phyloP scores from a whole-genome alignment of 2,113 vertebrate species.

The Pungitius pungitius region DNA sequence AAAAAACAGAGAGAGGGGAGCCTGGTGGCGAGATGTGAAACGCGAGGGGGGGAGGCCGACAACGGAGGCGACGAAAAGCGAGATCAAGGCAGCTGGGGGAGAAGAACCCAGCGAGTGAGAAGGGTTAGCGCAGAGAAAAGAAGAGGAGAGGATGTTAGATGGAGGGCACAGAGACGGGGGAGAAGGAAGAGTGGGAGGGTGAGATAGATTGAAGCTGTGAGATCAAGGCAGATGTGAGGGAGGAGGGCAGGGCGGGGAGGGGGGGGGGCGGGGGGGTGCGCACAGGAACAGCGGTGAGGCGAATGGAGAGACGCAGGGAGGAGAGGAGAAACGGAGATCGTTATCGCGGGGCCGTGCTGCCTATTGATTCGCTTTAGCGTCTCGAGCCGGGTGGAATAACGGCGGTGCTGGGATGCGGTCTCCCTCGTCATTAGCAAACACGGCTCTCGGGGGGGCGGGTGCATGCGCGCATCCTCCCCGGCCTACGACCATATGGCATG shows the following conservation, averaged over 20 bases:
- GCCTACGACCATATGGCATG: conserved; percentile 57
- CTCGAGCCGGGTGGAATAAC: conserved; percentile 66
- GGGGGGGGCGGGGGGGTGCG: conserved; percentile 10
- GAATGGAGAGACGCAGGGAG: conserved; percentile 59
- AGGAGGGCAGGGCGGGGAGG: neutral
- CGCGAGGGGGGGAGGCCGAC: conserved; percentile 19
- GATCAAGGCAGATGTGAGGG: conserved; percentile 72
- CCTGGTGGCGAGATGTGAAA: conserved; percentile 23
- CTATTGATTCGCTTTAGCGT: conserved; percentile 73
- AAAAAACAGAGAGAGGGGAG: conserved; percentile 23
- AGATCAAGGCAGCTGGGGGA: conserved; percentile 50
- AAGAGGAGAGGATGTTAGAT: conserved; percentile 50
- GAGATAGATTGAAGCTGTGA: conserved; percentile 61
- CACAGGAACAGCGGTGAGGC: conserved; percentile 39
- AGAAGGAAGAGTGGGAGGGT: conserved; percentile 45
- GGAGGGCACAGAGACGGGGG: conserved; percentile 47
- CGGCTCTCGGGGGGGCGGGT: conserved; percentile 42
- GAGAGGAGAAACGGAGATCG: conserved; percentile 68
- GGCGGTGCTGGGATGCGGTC: conserved; percentile 60
- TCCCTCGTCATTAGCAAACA: conserved; percentile 64
- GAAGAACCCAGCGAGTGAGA: conserved; percentile 18
- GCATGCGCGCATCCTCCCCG: conserved; percentile 8
- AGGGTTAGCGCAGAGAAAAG: conserved; percentile 3
- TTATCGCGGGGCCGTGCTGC: conserved; percentile 69
- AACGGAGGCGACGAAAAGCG: conserved; percentile 30